Base-by-base conservation (phyloP, 2,113 vertebrate species). In the Rhinolophus sinicus region DNA sequence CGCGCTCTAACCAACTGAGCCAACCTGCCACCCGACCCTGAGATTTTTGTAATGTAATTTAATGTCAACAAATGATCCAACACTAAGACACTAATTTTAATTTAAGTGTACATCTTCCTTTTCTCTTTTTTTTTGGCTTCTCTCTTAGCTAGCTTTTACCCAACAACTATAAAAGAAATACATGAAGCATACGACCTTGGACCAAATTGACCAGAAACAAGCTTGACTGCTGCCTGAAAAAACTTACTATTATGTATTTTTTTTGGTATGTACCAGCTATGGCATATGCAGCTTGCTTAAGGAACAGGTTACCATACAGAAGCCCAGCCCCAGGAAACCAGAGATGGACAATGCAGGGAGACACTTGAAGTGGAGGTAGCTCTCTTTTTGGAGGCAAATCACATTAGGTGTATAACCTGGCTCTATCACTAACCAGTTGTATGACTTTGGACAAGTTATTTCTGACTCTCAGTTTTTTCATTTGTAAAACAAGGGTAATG, bases 391-490 rank as follows among this genome's bases (percentile, higher is more conserved):
- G 65, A 89, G 19, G 19, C 35, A 80, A 40, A 54, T 90, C 35
- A 70, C 44, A 52, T 19, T 80, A 33, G 21, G 73, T 24, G 35
- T 54, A 38, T 35, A 92, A 15, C 35, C 26, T 76, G 60, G 18
- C 24, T 64, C 52, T 70, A 21, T 54, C 58, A 70, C 40, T 69
- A 52, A 60, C 40, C 77, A 86, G 52, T 50, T 90, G 50, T 92
- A 14, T 85, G 83, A 69, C 15, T 95, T 56, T 58, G n/a, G 54
- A 69, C 38, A 75, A 91, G 7, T 80, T 80, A 84, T 92, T 93
- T 93, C 50, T 94, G n/a, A 93, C 56, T 58, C 60, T 90, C n/a
- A 58, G 14, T 92, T 85, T 85, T 64, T 72, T 95, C 58, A 88
- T 84, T 95, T 64, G 30, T 91, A 62, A 91, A 90, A 73, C 50